Evolutionary conservation across 2,888 invertebrate genomes (phyloP), one percentile per base, ranked within the genome.

Genomic region (Cenopis cana): DNA sequence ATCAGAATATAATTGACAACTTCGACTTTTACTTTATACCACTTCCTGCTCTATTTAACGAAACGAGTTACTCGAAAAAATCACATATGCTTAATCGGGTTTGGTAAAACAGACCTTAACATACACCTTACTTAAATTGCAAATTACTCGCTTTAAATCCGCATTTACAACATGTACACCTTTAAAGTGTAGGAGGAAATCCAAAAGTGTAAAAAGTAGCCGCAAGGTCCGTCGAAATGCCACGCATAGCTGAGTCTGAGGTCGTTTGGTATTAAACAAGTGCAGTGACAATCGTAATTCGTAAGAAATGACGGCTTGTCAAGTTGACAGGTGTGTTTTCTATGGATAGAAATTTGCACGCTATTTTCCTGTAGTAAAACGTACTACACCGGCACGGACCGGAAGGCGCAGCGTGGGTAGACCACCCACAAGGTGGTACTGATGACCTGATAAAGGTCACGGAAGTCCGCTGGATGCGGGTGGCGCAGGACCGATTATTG

Each of bases 261-360:
- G 65, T 65, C 70, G 54, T 70, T 70, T 33, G 36, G 59, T 66
- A 65, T 70, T 24, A 36, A 69, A 65, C 59, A 14, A 38, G 57
- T 65, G 20, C n/a, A 62, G 24, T 59, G 41, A 33, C 69, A 54
- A 10, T 50, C 17, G 18, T n/a, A 59, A 54, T 6, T 50, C 17
- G 18, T n/a, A 59, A 57, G 38, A 68, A 68, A 55, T 49, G 46
- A 54, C 68, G 61, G 49, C n/a, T 49, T 69, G 56, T 56, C 69
- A 56, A 46, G 46, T 46, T 46, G 46, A 46, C 46, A 46, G n/a
- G n/a, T 46, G 46, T 4, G 8, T 33, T 33, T 1, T 2, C 14
- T 41, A 46, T 46, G n/a, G 41, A 14, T 41, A 41, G 41, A 41
- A 41, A 41, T 41, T 41, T 41, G 14, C 41, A 41, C 14, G 41